Evolutionary conservation across 2,888 invertebrate species (phyloP), one percentile per base, ranked within the genome.

Genomic region (Troides helena): DNA sequence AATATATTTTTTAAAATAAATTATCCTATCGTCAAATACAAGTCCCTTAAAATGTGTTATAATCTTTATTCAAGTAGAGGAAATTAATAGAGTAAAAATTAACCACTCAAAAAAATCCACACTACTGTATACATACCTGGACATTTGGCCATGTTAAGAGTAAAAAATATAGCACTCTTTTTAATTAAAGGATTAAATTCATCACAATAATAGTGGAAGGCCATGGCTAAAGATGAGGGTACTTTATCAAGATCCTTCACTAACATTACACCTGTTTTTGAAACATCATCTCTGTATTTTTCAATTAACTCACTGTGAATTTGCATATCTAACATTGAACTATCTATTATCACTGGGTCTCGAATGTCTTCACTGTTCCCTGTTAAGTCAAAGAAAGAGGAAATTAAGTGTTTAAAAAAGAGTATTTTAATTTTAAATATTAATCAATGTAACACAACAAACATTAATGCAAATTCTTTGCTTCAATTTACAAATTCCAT

Each of bases 171-270:
- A 43, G 92, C 92, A 71, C 88, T 89, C 65, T 83, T 86, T 65
- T 86, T 87, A 3, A 88, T 89, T 1, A 92, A 77, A 1, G 92
- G 92, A 68, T 89, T 87, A 75, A 86, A 90, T 74, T 93, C 93
- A 77, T 93, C 93, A 72, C 93, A 93, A 73, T 90, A 92, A 73
- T 91, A 93, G 75, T 93, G 93, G 73, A 93, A 91, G 1, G 92
- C 93, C 90, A 91, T 92, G 0, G 92, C 93, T 1, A 92, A 80
- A 6, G 79, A 72, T 0, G 92, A 84, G 0, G 92, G 90, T 2
- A 93, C 77, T 23, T 75, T 81, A 25, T 89, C 89, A 7, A 93
- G 67, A 63, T 89, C 83, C 60, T 82, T 85, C 7, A 93, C 86
- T 2, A 93, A 79, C 85, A 93, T 82, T 25, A 91, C 88, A 6